Conservation (phyloP, 37 sponge, comb jelly and placozoan genomes). For the Eunapius fragilis region DNA sequence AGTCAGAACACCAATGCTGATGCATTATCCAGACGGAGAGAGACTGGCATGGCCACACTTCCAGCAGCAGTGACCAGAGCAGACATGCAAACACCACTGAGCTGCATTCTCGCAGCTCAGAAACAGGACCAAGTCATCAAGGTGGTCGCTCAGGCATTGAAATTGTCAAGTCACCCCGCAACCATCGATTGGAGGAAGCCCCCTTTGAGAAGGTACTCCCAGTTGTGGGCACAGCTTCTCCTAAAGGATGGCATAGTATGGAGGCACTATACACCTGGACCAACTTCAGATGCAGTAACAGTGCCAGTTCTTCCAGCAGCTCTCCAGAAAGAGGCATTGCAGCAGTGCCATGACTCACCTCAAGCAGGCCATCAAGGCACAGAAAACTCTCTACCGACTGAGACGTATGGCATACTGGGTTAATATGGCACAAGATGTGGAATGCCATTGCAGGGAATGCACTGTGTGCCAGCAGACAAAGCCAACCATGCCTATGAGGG, state of each 20-base stretch:
- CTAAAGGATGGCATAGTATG: slow-evolving; percentile 48
- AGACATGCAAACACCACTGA: neutral
- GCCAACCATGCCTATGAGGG: slow-evolving; percentile 14
- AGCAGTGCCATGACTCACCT: slow-evolving; percentile 17
- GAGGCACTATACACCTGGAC: slow-evolving; percentile 33
- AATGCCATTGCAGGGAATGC: slow-evolving; percentile 49
- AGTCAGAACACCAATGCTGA: slow-evolving; percentile 61
- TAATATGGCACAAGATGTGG: slow-evolving; percentile 44
- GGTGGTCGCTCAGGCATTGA: neutral
- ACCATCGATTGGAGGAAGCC: slow-evolving; percentile 15
- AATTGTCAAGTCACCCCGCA: neutral
- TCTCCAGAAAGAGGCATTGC: slow-evolving; percentile 8
- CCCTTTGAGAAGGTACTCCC: slow-evolving; percentile 38
- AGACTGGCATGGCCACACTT: neutral
- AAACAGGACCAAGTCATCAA: neutral
- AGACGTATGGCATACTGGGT: slow-evolving; percentile 55
- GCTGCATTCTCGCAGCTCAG: neutral
- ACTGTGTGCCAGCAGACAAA: slow-evolving; percentile 38
- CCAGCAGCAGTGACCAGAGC: neutral
- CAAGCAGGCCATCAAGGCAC: slow-evolving; percentile 60
- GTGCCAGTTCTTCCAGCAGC: slow-evolving; percentile 25
- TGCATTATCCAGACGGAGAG: slow-evolving; percentile 42
- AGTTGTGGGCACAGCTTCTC: slow-evolving; percentile 36
- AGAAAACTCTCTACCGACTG: slow-evolving; percentile 53
- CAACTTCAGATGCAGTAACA: slow-evolving; percentile 12